These are phyloP conservation scores for Gyrodactylus bullatarudis DNA, from an alignment of 1,140 invertebrate species.

Conservation along the genomic window DNA sequence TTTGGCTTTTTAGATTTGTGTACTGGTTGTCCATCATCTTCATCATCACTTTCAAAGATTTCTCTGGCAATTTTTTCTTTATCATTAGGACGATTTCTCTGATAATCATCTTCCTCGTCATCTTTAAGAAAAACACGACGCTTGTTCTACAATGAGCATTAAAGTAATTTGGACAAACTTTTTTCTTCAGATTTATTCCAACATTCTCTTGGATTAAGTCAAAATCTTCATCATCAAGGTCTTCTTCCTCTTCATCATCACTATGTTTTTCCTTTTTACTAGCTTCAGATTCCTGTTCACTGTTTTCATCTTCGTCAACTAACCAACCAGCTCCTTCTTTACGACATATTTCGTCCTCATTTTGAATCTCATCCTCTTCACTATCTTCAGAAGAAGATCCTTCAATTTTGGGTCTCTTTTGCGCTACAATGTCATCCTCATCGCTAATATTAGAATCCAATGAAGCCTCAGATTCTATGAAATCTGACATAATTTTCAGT, in stretches of 20 bases:
- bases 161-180: constrained; percentile 26
- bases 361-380: neutral
- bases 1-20: neutral
- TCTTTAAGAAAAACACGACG: constrained; percentile 17
- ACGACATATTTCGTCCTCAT: constrained; percentile 7
- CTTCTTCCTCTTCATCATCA: constrained; percentile 27
- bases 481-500: neutral
- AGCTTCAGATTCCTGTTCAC: constrained; percentile 11
- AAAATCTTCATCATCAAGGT: constrained; percentile 81
- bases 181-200: constrained; percentile 49
- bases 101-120: constrained; percentile 28
- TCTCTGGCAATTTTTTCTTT: constrained; percentile 54
- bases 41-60: constrained; percentile 46
- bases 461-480: constrained; percentile 1
- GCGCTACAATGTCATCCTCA: neutral
- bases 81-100: constrained; percentile 18
- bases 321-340: constrained; percentile 10
- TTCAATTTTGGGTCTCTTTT: neutral
- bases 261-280: constrained; percentile 12
- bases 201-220: constrained; percentile 90
- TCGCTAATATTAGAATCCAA: neutral
- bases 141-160: constrained; percentile 3
- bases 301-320: constrained; percentile 11
- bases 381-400: neutral
- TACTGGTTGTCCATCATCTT: constrained; percentile 21